Conservation (phyloP, 1,140 invertebrate genomes). For the Diachasma alloeum region DNA sequence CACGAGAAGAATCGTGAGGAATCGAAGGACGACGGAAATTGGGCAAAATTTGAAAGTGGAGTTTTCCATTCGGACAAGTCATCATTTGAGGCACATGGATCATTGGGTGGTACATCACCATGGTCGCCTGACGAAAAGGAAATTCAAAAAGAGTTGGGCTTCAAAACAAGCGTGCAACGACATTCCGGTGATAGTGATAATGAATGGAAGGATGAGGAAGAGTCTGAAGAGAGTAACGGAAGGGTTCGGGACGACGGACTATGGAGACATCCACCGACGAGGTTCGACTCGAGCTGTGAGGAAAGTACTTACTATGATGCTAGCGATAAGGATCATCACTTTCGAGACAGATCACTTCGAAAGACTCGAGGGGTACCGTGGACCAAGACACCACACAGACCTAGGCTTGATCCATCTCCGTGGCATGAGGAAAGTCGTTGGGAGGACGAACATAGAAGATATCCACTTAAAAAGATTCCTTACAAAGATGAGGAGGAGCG, state of each 20-base stretch:
- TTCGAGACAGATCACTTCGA: conserved; percentile 47
- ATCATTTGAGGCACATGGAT: conserved; percentile 57
- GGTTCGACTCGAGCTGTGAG: conserved; percentile 39
- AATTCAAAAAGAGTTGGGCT: conserved; percentile 61
- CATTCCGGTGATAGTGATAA: conserved; percentile 63
- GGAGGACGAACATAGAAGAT: conserved; percentile 58
- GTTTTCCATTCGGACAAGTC: conserved; percentile 55
- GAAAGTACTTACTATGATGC: conserved; percentile 53
- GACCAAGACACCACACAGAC: conserved; percentile 45
- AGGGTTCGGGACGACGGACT: conserved; percentile 44
- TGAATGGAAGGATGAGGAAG: conserved; percentile 62
- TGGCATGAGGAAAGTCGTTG: conserved; percentile 58
- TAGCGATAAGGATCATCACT: conserved; percentile 45
- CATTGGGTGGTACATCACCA: conserved; percentile 70
- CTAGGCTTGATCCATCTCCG: conserved; percentile 44
- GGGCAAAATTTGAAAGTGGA: conserved; percentile 65
- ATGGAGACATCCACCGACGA: conserved; percentile 44
- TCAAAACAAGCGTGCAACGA: conserved; percentile 43
- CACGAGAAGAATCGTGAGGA: conserved; percentile 43
- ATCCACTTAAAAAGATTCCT: conserved; percentile 47
- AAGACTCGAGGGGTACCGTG: conserved; percentile 49
- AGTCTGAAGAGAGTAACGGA: conserved; percentile 58
- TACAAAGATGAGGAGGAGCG: conserved; percentile 62
- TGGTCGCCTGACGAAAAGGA: conserved; percentile 83
- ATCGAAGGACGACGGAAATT: conserved; percentile 55